Percentiles rank a stretch among this genome's conserved stretches.
Conservation (phyloP, 2,113 vertebrate species). For the Mionectes macconnelli region DNA sequence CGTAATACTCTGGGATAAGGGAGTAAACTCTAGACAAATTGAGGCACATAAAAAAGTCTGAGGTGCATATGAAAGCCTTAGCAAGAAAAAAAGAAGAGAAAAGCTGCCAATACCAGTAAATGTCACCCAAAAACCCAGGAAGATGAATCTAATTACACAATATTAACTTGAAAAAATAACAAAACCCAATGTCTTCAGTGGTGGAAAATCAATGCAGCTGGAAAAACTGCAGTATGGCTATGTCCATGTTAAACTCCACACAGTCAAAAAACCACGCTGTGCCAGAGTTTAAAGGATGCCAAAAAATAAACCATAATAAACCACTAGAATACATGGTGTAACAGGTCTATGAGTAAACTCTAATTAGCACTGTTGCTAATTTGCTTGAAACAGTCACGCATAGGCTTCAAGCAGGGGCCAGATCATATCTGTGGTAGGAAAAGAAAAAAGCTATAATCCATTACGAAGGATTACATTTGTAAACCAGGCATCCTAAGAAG, state of each 20-base stretch:
- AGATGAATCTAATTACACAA: not conserved
- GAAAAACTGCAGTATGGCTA: conserved; percentile 13
- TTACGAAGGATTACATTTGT: conserved; percentile 76
- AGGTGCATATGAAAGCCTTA: not conserved
- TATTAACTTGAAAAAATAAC: not conserved
- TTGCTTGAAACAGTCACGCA: conserved; percentile 76
- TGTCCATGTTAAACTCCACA: conserved; percentile 59
- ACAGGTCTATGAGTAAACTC: conserved; percentile 76
- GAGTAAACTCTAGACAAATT: not conserved
- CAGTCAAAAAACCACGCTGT: conserved; percentile 35
- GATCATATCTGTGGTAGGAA: conserved; percentile 74
- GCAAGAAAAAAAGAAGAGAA: not conserved
- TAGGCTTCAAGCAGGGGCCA: conserved; percentile 76
- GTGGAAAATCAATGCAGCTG: not conserved
- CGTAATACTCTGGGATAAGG: not conserved
- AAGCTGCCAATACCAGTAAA: not conserved
- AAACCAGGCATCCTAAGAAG: conserved; percentile 76
- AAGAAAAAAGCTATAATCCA: conserved; percentile 78
- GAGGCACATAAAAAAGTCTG: not conserved
- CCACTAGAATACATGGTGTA: conserved; percentile 64
- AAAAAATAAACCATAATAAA: conserved; percentile 74
- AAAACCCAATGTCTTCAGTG: not conserved
- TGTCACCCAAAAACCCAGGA: not conserved
- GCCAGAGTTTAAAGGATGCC: conserved; percentile 67
- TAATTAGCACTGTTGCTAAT: conserved; percentile 83